A percentile compares a stretch with the other conserved stretches of the same genome.
Conservation (phyloP, 1,140 invertebrate species). For the Aporrectodea caliginosa region DNA sequence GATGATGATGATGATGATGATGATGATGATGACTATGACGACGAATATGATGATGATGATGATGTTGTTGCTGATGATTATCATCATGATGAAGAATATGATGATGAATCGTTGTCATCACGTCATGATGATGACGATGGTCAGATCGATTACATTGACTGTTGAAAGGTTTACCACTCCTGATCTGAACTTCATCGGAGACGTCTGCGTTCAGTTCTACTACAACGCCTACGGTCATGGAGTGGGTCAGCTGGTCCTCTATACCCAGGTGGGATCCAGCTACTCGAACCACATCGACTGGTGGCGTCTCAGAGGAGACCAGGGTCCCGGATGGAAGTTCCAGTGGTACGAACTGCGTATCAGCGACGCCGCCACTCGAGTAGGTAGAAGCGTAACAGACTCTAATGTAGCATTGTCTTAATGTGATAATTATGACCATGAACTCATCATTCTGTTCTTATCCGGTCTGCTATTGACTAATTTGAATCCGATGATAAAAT, state of each 20-base stretch:
- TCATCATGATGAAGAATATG: background rate
- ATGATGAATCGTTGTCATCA: too few relatives aligned
- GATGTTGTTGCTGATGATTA: background rate
- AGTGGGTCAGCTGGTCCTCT: constrained; percentile 42
- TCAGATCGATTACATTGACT: background rate
- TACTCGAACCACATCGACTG: background rate
- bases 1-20: too few relatives aligned
- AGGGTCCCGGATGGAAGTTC: background rate
- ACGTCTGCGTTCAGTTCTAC: constrained; percentile 61
- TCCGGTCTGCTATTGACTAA: too few relatives aligned
- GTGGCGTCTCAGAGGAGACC: background rate
- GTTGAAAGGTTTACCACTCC: background rate
- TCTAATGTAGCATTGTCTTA: too few relatives aligned
- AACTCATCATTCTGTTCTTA: too few relatives aligned
- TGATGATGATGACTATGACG: background rate
- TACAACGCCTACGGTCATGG: constrained; percentile 71
- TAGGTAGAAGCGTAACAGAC: too few relatives aligned
- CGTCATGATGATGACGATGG: background rate
- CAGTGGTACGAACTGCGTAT: background rate
- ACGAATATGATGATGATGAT: background rate
- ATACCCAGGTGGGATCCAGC: background rate
- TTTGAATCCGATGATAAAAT: too few relatives aligned
- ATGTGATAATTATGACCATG: too few relatives aligned
- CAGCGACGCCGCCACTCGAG: background rate
- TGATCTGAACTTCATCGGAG: constrained; percentile 22